Base-by-base conservation (phyloP, 2,888 invertebrate species). In the Pogonocherus hispidulus region DNA sequence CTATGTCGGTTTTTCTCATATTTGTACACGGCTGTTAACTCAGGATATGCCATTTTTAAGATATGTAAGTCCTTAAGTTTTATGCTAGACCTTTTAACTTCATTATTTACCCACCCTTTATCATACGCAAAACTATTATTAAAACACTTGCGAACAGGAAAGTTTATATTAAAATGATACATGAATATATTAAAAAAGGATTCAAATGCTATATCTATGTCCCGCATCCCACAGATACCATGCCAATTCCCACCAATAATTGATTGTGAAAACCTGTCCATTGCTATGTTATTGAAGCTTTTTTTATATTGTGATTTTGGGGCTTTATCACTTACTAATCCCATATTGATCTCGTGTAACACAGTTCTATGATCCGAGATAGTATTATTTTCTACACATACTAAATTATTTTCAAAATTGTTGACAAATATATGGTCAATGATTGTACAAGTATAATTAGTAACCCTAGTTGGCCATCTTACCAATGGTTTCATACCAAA, bases 61-160 rank as follows among this genome's bases (percentile, higher is more conserved):
- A 44, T 18, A 44, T 44, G 44, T 1, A 44, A 44, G n/a, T 44
- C 14, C 14, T 44, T 44, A 14, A 44, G 44, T 44, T 44, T 14
- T 14, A 44, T 44, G 14, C 44, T 14, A n/a, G 44, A 44, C 1
- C 14, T 44, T 44, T 44, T 44, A 44, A 44, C 44, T 6, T 1
- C 44, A n/a, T 44, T n/a, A 44, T 44, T 44, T n/a, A 44, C 16
- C 44, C 44, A 44, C 14, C 44, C 44, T 44, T 44, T 44, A 44
- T 44, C 44, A 44, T n/a, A 44, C 4, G 44, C 44, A 44, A 44
- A 14, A 44, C 14, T 44, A 44, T 44, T 44, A 44, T 44, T 44
- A n/a, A 44, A 44, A 44, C 8, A 44, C 18, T n/a, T 44, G 14
- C 44, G 44, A 44, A 14, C 11, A 44, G 44, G 44, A 44, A 44